These are phyloP conservation scores for Sphenodon punctatus DNA, from an alignment of 2,797 vertebrate genomes.

Conservation along the genomic window DNA sequence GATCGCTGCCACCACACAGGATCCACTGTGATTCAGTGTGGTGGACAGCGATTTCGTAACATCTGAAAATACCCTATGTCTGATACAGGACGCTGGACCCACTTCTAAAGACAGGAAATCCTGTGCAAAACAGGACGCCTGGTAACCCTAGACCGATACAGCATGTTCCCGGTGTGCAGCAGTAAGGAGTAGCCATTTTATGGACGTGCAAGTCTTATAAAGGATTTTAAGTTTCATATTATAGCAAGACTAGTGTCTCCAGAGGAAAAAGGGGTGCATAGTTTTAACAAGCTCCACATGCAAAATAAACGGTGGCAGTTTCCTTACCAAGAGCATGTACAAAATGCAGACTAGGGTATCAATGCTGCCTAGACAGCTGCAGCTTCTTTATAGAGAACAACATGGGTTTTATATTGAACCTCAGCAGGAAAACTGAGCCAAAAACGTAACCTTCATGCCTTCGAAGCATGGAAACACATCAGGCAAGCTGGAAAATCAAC, in stretches of 20 bases:
- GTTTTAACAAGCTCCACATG: neutral
- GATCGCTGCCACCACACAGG: too few species aligned
- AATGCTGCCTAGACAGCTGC: neutral
- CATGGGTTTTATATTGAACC: neutral
- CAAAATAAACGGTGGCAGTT: rapidly evolving
- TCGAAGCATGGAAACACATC: neutral
- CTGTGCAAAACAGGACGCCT: too few species aligned
- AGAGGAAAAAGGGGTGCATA: neutral
- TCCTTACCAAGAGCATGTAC: rapidly evolving
- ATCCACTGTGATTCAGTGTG: too few species aligned
- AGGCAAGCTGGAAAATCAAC: conserved; percentile 45
- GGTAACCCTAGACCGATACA: too few species aligned
- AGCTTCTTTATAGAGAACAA: neutral
- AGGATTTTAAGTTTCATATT: too few species aligned
- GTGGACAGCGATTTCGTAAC: too few species aligned
- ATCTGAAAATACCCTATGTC: too few species aligned
- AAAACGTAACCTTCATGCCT: neutral
- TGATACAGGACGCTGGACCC: too few species aligned
- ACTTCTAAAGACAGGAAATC: neutral
- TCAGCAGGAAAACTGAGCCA: neutral
- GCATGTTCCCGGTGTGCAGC: too few species aligned
- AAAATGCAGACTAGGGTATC: rapidly evolving
- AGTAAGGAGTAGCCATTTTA: neutral
- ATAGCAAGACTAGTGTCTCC: too few species aligned
- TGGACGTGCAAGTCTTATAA: too few species aligned